Base-by-base conservation (phyloP, 2,113 vertebrate species). In the Phycodurus eques region DNA sequence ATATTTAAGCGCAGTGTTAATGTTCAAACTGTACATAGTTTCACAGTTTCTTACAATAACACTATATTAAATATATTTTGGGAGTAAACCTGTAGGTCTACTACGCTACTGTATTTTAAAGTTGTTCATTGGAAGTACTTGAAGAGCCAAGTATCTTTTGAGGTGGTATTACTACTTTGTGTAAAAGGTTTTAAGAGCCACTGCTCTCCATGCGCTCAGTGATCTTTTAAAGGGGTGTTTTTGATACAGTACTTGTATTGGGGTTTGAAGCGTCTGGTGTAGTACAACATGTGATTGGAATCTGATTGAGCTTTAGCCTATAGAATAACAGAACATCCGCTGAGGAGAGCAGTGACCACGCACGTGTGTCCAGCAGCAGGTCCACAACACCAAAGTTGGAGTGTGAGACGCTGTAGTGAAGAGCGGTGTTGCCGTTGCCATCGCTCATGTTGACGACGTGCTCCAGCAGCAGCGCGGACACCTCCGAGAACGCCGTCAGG, bases 391-490 rank as follows among this genome's bases (percentile, higher is more conserved):
- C 77, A 67, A 99, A 95, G 88, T 99, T 98, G 87, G 96, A 97
- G 83, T 99, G 96, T 1, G 97, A 99, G 63, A 99, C 95, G 0
- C 96, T 98, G 92, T 99, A 99, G 92, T 99, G 97, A 42, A 99
- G 91, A 44, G 96, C 96, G 0, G 95, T 98, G 93, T 99, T 98
- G 47, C 97, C 96, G 0, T 99, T 98, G 33, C 95, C 94, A 0
- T 99, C 97, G 0, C 93, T 93, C 93, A 98, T 94, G 91, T 98
- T 98, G 82, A 99, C 94, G 9, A 98, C 88, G 0, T 96, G 94
- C 4, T 88, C 76, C 89, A 97, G 87, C 70, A 98, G 89, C 15
- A 87, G 81, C 0, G 93, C 85, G 0, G 96, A 97, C 81, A 97
- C 77, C 81, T 94, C 92, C 0, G 91, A 89, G 70, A 96, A 92